Base-by-base conservation (phyloP, 2,888 invertebrate genomes). In the Diadegma fenestrale region DNA sequence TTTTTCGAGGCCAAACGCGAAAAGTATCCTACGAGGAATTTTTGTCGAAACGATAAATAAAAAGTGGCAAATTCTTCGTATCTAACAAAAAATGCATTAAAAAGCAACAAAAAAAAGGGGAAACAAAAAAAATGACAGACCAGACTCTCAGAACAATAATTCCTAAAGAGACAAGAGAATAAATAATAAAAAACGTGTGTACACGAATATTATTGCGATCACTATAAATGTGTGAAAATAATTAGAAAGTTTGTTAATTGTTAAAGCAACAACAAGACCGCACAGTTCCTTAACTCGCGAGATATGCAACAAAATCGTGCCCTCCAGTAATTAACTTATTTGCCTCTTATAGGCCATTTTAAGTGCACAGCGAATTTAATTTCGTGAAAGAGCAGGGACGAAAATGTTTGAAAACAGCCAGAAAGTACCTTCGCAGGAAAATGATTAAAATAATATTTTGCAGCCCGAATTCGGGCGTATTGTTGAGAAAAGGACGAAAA, bases 231-330 rank as follows among this genome's bases (percentile, higher is more conserved):
- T 48, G 48, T 45, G 30, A 43, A 76, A 41, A 79, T 68, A 82
- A 69, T 75, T 66, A 72, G 71, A 84, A 33, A 19, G 68, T 73
- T 69, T 64, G 68, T 80, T 76, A 76, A 80, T 71, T 82, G 72
- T 82, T 76, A 80, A 37, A 26, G 58, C 64, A 86, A 82, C 3
- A 26, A 58, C 4, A 26, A 6, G 48, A 86, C 48, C 82, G 85
- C 85, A 89, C 86, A 89, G 88, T 89, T 89, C 88, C 88, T 88
- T 88, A 86, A 85, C 86, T 78, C 54, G 85, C 85, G 81, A 75
- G n/a, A 81, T 54, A 77, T 73, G 82, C 82, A 83, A 72, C 82
- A 71, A 78, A 69, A 78, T 78, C 81, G 81, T 88, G 87, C 88
- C 85, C 87, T 89, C 88, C 88, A 87, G 87, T 69, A 19, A 51